Base-by-base conservation (phyloP, 2,888 invertebrate genomes). In the Rapana venosa region DNA sequence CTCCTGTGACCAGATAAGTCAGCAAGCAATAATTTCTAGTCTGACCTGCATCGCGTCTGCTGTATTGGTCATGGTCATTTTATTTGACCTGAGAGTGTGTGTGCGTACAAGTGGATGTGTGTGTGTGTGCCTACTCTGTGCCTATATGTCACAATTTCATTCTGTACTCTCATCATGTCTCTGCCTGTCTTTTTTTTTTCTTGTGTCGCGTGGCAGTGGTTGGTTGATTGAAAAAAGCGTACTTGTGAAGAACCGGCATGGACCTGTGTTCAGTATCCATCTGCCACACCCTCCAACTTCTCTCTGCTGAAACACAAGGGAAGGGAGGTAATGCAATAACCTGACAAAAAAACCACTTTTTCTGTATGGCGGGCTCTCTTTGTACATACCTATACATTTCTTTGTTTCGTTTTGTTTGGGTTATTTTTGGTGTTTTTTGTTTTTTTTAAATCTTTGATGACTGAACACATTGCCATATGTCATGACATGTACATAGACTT, bases 271-370 rank as follows among this genome's bases (percentile, higher is more conserved):
- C 2, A 47, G 47, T 11, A n/a, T 84, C 47, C n/a, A 0, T 1
- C 35, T 35, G 32, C 6, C n/a, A n/a, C n/a, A n/a, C n/a, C 5
- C 81, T 17, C 20, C 8, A 8, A 15, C 81, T 36, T 81, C 35
- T 81, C 5, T 36, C 36, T 13, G 26, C 26, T 15, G 32, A 79
- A 32, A 79, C 77, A 79, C 81, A 47, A 26, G 81, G 36, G 81
- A 83, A 47, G 81, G 81, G 47, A 83, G 8, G 81, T 83, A 47
- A 83, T 58, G 58, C 84, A 85, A 85, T 85, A 30, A 58, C n/a
- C 58, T 11, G n/a, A 30, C 26, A 2, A 47, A 47, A 2, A 84
- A 84, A 85, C 84, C 84, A 85, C 84, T 58, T 58, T 58, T n/a
- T n/a, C 58, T n/a, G 17, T 30, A 20, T 30, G 84, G 30, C 13